Percentiles rank a stretch among this genome's conserved stretches.
Conservation (phyloP, 1,140 invertebrate genomes). For the Limonius californicus region DNA sequence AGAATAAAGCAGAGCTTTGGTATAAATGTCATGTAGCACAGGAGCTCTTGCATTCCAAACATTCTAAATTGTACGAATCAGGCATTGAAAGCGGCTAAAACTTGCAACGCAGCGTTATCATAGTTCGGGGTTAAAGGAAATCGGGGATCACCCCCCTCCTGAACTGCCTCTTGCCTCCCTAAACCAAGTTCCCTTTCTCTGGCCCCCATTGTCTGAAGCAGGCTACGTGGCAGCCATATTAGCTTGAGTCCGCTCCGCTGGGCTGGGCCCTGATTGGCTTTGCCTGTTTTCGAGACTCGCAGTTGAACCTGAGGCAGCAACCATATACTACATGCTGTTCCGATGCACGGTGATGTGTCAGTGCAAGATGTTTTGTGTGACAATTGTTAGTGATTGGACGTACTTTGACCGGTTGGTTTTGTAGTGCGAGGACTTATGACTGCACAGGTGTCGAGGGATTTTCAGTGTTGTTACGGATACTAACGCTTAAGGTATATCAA, state of each 20-base stretch:
- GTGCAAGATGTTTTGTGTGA: slow-evolving; percentile 31
- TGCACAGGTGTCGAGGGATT: background rate
- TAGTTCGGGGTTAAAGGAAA: slow-evolving; percentile 21
- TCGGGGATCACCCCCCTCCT: slow-evolving; percentile 26
- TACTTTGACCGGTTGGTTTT: slow-evolving; percentile 17
- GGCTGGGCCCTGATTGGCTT: slow-evolving; percentile 48
- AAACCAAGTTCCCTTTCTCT: slow-evolving; percentile 43
- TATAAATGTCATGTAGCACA: too few relatives aligned
- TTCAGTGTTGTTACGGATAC: slow-evolving; percentile 8
- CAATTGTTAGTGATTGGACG: slow-evolving; percentile 27
- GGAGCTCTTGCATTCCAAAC: too few relatives aligned
- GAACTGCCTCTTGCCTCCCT: slow-evolving; percentile 31
- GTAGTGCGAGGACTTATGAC: background rate
- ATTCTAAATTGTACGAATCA: background rate
- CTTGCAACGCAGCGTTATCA: slow-evolving; percentile 20
- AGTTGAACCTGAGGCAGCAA: slow-evolving; percentile 36
- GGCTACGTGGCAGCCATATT: slow-evolving; percentile 46
- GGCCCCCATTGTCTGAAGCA: slow-evolving; percentile 43
- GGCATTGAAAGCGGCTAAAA: slow-evolving; percentile 7
- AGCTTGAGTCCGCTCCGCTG: slow-evolving; percentile 45
- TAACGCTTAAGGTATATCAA: background rate
- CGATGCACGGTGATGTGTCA: slow-evolving; percentile 31
- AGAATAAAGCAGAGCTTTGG: too few relatives aligned
- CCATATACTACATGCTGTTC: slow-evolving; percentile 31
- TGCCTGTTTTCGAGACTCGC: slow-evolving; percentile 43